Evolutionary conservation across 1,140 invertebrate species (phyloP), one percentile per base, ranked within the genome.

Genomic region (Alviniconcha marisindica): DNA sequence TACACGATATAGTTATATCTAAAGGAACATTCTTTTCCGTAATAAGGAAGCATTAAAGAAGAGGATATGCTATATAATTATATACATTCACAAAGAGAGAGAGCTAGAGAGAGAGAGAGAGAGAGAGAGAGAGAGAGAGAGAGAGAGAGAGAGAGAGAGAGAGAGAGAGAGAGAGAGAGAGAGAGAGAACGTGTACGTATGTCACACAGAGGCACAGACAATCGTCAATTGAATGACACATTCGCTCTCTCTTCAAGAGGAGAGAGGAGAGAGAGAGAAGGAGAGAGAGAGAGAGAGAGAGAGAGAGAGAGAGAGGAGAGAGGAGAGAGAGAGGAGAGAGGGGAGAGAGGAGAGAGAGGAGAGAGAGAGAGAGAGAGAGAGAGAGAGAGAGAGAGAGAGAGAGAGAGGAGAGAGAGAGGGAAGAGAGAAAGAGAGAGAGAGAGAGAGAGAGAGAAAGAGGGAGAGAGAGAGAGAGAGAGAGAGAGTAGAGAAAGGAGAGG

Each of bases 391-490:
- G 63, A 24, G 15, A 24, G 18, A 69, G 63, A 31, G 28, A 69
- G 28, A 69, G n/a, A 69, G 28, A 28, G 28, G 31, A 33, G 31
- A 33, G 31, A 33, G 31, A 33, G 63, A 33, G 31, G 21, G 5
- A 4, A 69, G 63, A 69, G 63, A 69, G 63, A 69, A 28, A 69
- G 28, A 69, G 31, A 69, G 63, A 69, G 63, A 69, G 63, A 69
- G 63, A 69, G 63, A 69, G 63, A 69, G 31, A 69, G 63, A 69
- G n/a, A 69, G 63, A 69, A 4, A 69, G 63, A 69, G 4, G 33
- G 63, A 69, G n/a, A 69, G 73, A 76, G 14, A 48, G 73, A 44
- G 24, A 42, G 44, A 76, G 36, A 76, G 44, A 48, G 73, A 76
- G 36, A 48, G 73, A 76, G 73, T 28, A 28, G 31, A 5, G 42